phyloP scores from a whole-genome alignment of 2,797 vertebrate genomes.

The Eidolon dupreanum region DNA sequence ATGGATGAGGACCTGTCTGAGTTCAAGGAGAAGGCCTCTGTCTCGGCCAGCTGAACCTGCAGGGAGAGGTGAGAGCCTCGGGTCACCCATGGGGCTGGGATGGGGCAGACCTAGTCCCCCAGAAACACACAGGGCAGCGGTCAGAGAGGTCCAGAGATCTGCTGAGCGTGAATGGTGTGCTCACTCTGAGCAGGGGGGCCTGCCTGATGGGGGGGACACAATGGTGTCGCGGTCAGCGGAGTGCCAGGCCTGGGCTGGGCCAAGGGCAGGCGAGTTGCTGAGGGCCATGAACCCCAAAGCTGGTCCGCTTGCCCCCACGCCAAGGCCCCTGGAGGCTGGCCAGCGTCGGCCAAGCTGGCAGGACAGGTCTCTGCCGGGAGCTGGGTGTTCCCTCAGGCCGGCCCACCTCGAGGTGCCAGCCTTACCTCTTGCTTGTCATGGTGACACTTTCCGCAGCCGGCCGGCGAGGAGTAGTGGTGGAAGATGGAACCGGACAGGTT shows the following conservation, averaged over 20 bases:
- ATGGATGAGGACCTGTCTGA: slow-evolving; percentile 97
- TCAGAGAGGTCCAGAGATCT: background rate
- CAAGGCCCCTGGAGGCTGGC: background rate
- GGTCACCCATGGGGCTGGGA: slow-evolving; percentile 38
- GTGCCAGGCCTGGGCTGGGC: background rate
- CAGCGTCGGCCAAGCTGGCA: slow-evolving; percentile 68
- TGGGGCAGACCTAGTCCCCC: background rate
- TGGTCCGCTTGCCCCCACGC: background rate
- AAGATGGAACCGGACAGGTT: slow-evolving; percentile 99
- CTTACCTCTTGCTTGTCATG: slow-evolving; percentile 96
- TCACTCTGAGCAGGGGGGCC: background rate
- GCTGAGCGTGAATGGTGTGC: background rate
- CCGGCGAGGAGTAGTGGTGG: slow-evolving; percentile 97
- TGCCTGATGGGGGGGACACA: background rate
- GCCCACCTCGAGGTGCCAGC: slow-evolving; percentile 74
- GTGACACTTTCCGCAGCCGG: slow-evolving; percentile 93
- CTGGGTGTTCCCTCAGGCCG: background rate
- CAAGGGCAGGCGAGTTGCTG: background rate
- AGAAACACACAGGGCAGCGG: background rate
- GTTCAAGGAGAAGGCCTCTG: slow-evolving; percentile 95
- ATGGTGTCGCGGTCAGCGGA: background rate
- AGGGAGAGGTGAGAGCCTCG: slow-evolving; percentile 66
- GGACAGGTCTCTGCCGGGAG: slow-evolving; percentile 50
- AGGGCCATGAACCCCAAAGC: background rate
- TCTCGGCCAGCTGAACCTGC: slow-evolving; percentile 97